These are phyloP conservation scores for Eurosta solidaginis DNA, from an alignment of 1,140 invertebrate species.

Conservation along the genomic window DNA sequence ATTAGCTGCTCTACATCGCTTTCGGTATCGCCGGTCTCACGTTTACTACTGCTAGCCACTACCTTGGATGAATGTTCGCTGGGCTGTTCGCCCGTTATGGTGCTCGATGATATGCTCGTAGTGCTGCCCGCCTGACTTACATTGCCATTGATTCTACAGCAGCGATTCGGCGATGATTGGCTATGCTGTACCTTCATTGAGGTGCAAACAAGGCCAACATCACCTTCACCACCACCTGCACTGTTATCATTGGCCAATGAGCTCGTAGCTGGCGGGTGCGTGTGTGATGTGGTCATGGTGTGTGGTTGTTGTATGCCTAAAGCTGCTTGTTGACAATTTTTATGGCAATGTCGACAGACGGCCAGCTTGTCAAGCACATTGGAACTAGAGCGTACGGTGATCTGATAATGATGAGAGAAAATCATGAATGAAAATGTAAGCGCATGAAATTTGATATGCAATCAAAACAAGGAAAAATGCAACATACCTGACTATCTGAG, in stretches of 20 bases:
- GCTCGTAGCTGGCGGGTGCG: neutral
- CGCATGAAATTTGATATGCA: neutral
- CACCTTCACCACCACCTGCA: neutral
- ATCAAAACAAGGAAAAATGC: neutral
- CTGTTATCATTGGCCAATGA: neutral
- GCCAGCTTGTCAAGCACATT: slow-evolving; percentile 67
- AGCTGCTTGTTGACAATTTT: slow-evolving; percentile 65
- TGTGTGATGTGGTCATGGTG: neutral
- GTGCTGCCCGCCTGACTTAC: slow-evolving; percentile 44
- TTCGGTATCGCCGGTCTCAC: slow-evolving; percentile 55
- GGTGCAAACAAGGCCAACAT: slow-evolving; percentile 46
- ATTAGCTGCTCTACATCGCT: slow-evolving; percentile 57
- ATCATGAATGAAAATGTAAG: slow-evolving; percentile 27
- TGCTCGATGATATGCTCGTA: slow-evolving; percentile 54
- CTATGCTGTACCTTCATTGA: slow-evolving; percentile 58
- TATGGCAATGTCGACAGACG: slow-evolving; percentile 74
- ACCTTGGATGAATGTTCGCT: slow-evolving; percentile 47
- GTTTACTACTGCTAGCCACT: slow-evolving; percentile 53
- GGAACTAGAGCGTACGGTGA: slow-evolving; percentile 72
- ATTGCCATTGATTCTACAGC: slow-evolving; percentile 51
- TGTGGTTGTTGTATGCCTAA: slow-evolving; percentile 25
- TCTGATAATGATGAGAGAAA: slow-evolving; percentile 58
- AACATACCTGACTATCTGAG: slow-evolving; percentile 71
- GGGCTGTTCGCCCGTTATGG: slow-evolving; percentile 46
- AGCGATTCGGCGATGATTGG: slow-evolving; percentile 58